Evolutionary conservation across 2,113 vertebrate species (phyloP), one percentile per base, ranked within the genome.

Genomic region (Condylura cristata): DNA sequence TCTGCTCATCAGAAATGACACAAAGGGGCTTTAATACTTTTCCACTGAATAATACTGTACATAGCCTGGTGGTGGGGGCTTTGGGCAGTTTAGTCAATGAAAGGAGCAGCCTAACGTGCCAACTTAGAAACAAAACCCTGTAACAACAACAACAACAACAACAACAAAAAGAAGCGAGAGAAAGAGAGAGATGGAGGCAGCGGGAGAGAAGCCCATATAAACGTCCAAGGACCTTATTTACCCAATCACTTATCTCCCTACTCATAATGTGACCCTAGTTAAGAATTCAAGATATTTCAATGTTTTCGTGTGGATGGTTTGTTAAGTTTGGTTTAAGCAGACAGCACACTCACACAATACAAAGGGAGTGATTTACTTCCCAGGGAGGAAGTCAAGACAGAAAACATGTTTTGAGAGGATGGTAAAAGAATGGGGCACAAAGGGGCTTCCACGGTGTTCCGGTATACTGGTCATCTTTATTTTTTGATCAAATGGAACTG

Each of bases 71-170:
- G n/a, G n/a, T n/a, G n/a, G 2, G 5, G n/a, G n/a, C 9, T 48
- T 37, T 18, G 24, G 26, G 48, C 1, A 70, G 68, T 37, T 68
- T 32, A 76, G 37, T 61, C 61, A 30, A 10, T 3, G 51, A 87
- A 28, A 76, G 22, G 4, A 61, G 10, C 26, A 60, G 63, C 32
- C 68, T 65, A 65, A 79, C 0, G 8, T 3, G 66, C 48, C 56
- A 93, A 66, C 56, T 41, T n/a, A 41, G 46, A 95, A 95, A 87
- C 32, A 90, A 90, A 82, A 78, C 17, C 18, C 5, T 66, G 86
- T 75, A 51, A 75, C 18, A 56, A 95, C n/a, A n/a, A n/a, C n/a
- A n/a, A n/a, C n/a, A n/a, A n/a, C n/a, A n/a, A n/a, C n/a, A 5
- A 63, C 51, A 37, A 2, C 76, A 17, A 66, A 88, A 83, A 82